A percentile compares a stretch with the other conserved stretches of the same genome.
Evolutionary conservation across 1,140 invertebrate genomes (phyloP).

Genomic region (Drosophila nebulosa): DNA sequence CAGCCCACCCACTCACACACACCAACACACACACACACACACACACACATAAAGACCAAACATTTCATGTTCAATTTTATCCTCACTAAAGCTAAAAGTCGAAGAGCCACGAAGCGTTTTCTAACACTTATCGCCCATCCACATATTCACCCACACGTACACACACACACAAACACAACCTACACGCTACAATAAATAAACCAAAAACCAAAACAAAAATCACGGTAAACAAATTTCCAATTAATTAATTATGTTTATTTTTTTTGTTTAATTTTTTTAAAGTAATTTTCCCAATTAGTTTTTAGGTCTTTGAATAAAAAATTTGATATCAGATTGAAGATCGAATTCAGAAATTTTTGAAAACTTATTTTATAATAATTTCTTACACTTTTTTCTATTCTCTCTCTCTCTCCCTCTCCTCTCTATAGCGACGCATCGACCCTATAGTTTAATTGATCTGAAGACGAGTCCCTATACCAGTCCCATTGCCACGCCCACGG

Average conservation of each 20-base stretch:
- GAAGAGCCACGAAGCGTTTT: background rate
- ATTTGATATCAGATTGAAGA: background rate
- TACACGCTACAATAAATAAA: slow-evolving; percentile 36
- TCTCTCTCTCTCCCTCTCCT: slow-evolving; percentile 27
- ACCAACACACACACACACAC: slow-evolving; percentile 12
- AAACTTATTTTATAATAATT: slow-evolving; percentile 13
- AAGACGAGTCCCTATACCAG: slow-evolving; percentile 69
- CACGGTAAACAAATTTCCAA: slow-evolving; percentile 56
- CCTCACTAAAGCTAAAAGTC: background rate
- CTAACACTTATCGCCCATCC: slow-evolving; percentile 37
- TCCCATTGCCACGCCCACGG: slow-evolving; percentile 56
- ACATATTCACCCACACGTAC: slow-evolving; percentile 33
- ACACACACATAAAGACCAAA: slow-evolving; percentile 14
- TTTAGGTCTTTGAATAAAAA: slow-evolving; percentile 33
- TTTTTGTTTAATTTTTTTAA: slow-evolving; percentile 15
- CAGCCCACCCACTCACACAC: slow-evolving; percentile 54
- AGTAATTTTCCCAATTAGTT: slow-evolving; percentile 48
- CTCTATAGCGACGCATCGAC: slow-evolving; percentile 28
- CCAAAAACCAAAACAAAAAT: slow-evolving; percentile 26
- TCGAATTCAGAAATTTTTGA: too few species aligned
- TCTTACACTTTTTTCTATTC: slow-evolving; percentile 33
- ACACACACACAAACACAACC: background rate
- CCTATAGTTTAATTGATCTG: slow-evolving; percentile 39
- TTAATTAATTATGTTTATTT: background rate
- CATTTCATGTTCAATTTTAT: background rate